A percentile compares a stretch with the other conserved stretches of the same genome.
These are phyloP conservation scores for Melanotus villosus DNA, from an alignment of 2,888 invertebrate species.

Conservation along the genomic window DNA sequence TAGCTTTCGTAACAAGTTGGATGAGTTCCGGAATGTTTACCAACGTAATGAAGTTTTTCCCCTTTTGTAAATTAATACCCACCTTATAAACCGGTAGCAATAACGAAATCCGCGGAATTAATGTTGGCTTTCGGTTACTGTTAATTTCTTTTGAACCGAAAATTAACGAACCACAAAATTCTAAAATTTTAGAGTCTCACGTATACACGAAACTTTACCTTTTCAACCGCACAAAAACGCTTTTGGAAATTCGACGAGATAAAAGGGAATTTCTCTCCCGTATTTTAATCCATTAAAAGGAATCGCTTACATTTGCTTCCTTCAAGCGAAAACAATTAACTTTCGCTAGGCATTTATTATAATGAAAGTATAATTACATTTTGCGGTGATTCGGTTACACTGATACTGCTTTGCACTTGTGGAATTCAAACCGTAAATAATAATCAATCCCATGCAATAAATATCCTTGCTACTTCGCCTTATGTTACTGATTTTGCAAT, in stretches of 20 bases:
- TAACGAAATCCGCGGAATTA: constrained; percentile 6
- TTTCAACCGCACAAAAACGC: background rate
- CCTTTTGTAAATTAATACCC: constrained; percentile 19
- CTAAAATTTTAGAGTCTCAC: no score
- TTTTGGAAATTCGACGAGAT: no score
- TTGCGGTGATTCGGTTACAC: constrained; percentile 23
- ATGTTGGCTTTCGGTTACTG: constrained; percentile 4
- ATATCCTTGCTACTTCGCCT: constrained; percentile 24
- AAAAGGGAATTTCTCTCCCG: background rate
- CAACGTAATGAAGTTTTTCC: constrained; percentile 19
- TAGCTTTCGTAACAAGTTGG: constrained; percentile 21
- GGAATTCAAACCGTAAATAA: constrained; percentile 24
- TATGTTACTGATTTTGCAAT: constrained; percentile 1
- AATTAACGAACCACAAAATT: background rate
- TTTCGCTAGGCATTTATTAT: constrained; percentile 23
- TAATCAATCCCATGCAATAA: constrained; percentile 15
- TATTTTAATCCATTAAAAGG: background rate
- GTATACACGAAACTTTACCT: no score
- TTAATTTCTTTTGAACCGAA: background rate
- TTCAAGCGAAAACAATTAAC: constrained; percentile 17
- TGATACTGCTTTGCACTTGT: constrained; percentile 14
- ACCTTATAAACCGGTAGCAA: background rate
- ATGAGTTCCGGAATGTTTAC: constrained; percentile 20
- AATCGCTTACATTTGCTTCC: background rate
- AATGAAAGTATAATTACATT: constrained; percentile 20